Percentiles rank a stretch among this genome's conserved stretches.
Conservation (phyloP, 2,113 vertebrate genomes). For the Bufo gargarizans region DNA sequence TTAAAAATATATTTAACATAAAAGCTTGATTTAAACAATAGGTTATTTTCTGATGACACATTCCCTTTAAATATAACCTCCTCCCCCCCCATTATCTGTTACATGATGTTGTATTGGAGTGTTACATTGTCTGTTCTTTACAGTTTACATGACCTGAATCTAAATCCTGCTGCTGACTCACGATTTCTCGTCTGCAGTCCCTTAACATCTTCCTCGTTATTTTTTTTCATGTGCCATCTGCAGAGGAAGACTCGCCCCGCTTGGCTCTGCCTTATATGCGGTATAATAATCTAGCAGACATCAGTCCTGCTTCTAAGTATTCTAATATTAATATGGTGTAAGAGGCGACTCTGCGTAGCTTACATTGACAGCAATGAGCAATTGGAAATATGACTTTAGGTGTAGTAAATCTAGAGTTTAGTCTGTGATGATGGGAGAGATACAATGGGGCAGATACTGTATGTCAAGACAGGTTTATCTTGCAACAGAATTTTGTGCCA, state of each 20-base stretch:
- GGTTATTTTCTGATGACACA: no score
- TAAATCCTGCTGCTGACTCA: constrained; percentile 63
- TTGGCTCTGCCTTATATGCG: not conserved
- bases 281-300: not conserved
- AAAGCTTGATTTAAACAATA: no score
- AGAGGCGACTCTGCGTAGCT: not conserved
- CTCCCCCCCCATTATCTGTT: not conserved
- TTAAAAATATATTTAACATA: no score
- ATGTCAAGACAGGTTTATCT: no score
- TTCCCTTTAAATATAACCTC: not conserved
- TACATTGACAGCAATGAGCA: not conserved
- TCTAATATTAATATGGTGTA: not conserved
- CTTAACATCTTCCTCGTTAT: constrained; percentile 28
- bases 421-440: no score
- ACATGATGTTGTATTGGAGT: not conserved
- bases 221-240: not conserved
- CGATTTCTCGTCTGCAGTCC: constrained; percentile 59
- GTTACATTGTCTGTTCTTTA: constrained; percentile 20
- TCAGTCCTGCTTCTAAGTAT: not conserved
- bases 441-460: no score
- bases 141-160: constrained; percentile 51
- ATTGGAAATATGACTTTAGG: not conserved
- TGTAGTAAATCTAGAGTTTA: no score
- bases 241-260: not conserved
- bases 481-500: no score